Evolutionary conservation across 2,113 vertebrate species (phyloP), one percentile per base, ranked within the genome.

Genomic region (Takifugu bimaculatus): DNA sequence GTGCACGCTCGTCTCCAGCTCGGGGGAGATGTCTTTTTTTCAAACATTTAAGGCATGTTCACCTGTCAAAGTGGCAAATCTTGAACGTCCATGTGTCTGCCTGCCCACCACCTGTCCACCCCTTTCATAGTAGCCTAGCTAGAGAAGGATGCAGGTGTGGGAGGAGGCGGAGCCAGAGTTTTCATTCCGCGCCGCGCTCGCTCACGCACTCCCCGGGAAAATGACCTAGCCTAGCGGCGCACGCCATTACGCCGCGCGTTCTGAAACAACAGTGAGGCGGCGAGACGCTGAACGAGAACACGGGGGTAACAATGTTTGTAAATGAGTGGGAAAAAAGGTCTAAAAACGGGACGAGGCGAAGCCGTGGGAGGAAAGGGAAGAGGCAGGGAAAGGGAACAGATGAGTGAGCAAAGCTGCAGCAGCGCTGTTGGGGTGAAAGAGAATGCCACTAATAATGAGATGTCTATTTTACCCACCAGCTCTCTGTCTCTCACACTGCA

Each of bases 391-490:
- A 60, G 55, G 57, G 69, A 56, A 79, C 66, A 78, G 68, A 74
- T 72, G 74, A 87, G 82, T 51, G 76, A 83, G 69, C 61, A 59
- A 65, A 80, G 79, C 79, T 78, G 81, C 68, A 67, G 73, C 54
- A 56, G 81, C 63, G 86, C 80, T 88, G 83, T 73, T 71, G 82
- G 81, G 88, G 82, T 68, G 60, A 85, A 78, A 81, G 80, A 79
- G 79, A 85, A 86, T 65, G 83, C 87, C 85, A 91, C 91, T 88
- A 90, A 93, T 93, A 93, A 95, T 90, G 91, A 94, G 92, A 92
- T 91, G 90, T 90, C 90, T 92, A 91, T 92, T 93, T 92, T 91
- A 92, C 90, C 90, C 90, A 93, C 91, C 87, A 91, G 92, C 93
- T 92, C 92, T 91, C 90, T 87, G 89, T 91, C 87, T 82, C 80